Evolutionary conservation across 2,888 invertebrate genomes (phyloP), one percentile per base, ranked within the genome.

Genomic region (Lithophane socia): DNA sequence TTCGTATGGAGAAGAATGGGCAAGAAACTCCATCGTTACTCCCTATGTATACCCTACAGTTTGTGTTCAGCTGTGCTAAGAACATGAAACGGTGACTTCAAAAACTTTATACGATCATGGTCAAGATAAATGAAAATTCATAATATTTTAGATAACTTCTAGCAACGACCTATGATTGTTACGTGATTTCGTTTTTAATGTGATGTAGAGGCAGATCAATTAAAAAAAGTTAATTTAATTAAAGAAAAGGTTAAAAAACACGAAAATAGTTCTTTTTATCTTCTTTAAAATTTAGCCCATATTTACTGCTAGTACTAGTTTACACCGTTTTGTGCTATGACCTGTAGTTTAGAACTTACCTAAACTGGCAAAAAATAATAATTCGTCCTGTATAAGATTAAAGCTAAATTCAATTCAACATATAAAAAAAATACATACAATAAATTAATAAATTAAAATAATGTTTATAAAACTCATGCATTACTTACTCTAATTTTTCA

Each of bases 391-490:
- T 58, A 61, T 5, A 76, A 74, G 84, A 60, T 37, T 21, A 29
- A 49, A 68, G 56, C 60, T 8, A 63, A 73, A 78, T 52, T 37
- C 13, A 24, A 63, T 44, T 16, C 10, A 58, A 68, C n/a, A 10
- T 3, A 68, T 16, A 1, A 16, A 67, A 21, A 56, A 68, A 13
- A 47, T 16, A 67, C 21, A 21, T 29, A 9, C 13, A 52, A 13
- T 0, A 29, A 13, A 29, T 24, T 24, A 58, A 58, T 60, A 24
- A 24, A 56, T 67, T n/a, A 44, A 60, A 52, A 9, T 21, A 21
- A 61, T 1, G 8, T 21, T 12, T n/a, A n/a, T 54, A 0, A 54
- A 63, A 64, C 12, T 47, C 79, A 67, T 79, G 82, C 83, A 83
- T n/a, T 73, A 66, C 7, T 54, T 73, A 66, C 7, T 54, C 21